Evolutionary conservation across 2,888 invertebrate genomes (phyloP), one percentile per base, ranked within the genome.

Genomic region (Argyresthia goedartella): DNA sequence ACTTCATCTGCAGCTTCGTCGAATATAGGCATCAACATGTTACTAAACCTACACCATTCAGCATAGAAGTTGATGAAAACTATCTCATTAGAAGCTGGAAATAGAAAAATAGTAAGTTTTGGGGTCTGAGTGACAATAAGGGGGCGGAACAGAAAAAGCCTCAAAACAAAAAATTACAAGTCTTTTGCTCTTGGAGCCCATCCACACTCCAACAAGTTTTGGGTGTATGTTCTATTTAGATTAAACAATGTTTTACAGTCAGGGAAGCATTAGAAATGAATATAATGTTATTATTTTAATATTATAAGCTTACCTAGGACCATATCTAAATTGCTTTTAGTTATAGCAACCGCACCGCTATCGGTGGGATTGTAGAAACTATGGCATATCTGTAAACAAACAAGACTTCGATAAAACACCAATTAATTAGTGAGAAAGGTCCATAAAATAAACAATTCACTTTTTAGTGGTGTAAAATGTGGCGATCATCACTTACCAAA

Each of bases 11-110:
- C 94, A 43, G 98, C 96, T 76, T 98, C 97, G 76, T 97, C 96
- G 81, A 97, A 99, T 67, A 98, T 93, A 10, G 99, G 99, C 77
- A 95, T 94, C 71, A 99, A 87, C 86, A 97, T 91, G 77, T 96
- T 98, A 87, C 99, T 99, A 88, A 99, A 99, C 68, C 96, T 92
- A 87, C 99, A 99, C 99, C 99, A 99, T 73, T 99, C 98, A 35
- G 99, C 99, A 87, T 99, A 99, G 84, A 99, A 99, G 87, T 99
- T 99, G 57, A 99, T 92, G 81, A 99, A 95, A 56, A 99, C 98
- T 79, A 99, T 87, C 88, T 99, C 98, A 89, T 97, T 96, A 55
- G 94, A 92, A 56, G 95, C 98, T 97, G 89, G 58, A 93, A 92
- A 62, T 55, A 56, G 54, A 62, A 59, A 64, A 63, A 55, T 25